Evolutionary conservation across 2,888 invertebrate species (phyloP).

Genomic region (Synanthedon formicaeformis): DNA sequence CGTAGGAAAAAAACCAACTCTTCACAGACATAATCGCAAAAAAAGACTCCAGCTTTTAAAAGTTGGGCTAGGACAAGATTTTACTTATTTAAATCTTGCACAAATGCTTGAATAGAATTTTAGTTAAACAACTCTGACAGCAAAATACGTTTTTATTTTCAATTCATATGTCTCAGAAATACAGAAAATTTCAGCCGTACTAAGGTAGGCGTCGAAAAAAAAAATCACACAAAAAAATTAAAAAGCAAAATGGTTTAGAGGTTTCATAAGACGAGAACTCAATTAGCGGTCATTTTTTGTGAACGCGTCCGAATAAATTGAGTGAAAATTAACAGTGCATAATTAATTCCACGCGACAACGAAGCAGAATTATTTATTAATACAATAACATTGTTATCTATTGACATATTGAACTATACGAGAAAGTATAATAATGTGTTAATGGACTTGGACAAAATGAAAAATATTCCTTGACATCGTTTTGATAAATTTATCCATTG

Average conservation of each 20-base stretch:
- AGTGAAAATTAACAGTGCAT: constrained; percentile 17
- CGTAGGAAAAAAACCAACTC: constrained; percentile 29
- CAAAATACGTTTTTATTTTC: no score
- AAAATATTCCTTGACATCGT: constrained; percentile 24
- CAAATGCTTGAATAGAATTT: no score
- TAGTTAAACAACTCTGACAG: no score
- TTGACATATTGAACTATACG: constrained; percentile 40
- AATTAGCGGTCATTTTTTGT: constrained; percentile 6
- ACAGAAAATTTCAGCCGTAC: no score
- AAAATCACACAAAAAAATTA: constrained; percentile 3
- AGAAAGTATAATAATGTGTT: constrained; percentile 40
- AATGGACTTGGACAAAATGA: constrained; percentile 41
- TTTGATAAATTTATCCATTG: background rate
- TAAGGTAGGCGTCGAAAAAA: no score
- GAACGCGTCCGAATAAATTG: constrained; percentile 18
- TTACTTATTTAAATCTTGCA: no score
- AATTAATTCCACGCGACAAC: constrained; percentile 23
- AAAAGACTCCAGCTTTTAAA: no score
- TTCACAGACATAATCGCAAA: no score
- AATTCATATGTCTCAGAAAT: no score
- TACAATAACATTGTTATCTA: constrained; percentile 51
- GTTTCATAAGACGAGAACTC: constrained; percentile 5
- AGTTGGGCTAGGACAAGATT: no score
- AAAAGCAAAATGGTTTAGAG: constrained; percentile 14
- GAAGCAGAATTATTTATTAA: constrained; percentile 13